Evolutionary conservation across 2,888 invertebrate genomes (phyloP).

Genomic region (Leucophenga montana): DNA sequence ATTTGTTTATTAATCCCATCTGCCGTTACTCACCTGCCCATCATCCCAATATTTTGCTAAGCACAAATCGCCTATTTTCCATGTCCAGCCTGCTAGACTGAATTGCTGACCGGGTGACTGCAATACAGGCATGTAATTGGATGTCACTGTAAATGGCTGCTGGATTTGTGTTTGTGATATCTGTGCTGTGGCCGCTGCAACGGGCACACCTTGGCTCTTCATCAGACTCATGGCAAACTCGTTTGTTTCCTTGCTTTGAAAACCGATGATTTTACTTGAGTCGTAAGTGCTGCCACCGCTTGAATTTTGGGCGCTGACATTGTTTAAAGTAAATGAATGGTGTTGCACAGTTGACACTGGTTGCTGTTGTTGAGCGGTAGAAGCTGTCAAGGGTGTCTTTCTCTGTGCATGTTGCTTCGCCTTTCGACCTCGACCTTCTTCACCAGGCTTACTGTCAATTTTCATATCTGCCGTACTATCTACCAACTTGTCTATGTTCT

Average conservation of each 20-base stretch:
- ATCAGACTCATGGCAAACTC: constrained; percentile 72
- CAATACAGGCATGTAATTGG: constrained; percentile 56
- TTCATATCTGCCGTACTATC: constrained; percentile 65
- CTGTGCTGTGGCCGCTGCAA: constrained; percentile 40
- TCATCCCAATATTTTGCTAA: constrained; percentile 96
- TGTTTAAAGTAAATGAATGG: constrained; percentile 22
- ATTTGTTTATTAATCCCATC: not conserved
- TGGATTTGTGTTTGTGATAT: constrained; percentile 36
- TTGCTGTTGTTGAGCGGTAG: constrained; percentile 43
- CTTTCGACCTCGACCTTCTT: constrained; percentile 43
- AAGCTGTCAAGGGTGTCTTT: constrained; percentile 32
- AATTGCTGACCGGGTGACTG: constrained; percentile 33
- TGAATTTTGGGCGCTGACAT: constrained; percentile 7
- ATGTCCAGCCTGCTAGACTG: constrained; percentile 75
- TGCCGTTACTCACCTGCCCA: constrained; percentile 78
- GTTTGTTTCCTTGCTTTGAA: constrained; percentile 73
- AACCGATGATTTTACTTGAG: constrained; percentile 73
- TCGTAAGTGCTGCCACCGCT: constrained; percentile 61
- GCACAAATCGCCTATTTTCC: constrained; percentile 88
- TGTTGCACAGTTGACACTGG: constrained; percentile 46
- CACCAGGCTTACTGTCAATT: constrained; percentile 49
- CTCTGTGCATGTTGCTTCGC: constrained; percentile 34
- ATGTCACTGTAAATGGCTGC: constrained; percentile 48
- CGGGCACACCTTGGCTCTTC: constrained; percentile 67
- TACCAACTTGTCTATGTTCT: constrained; percentile 53